Conservation (phyloP, 2,888 invertebrate genomes). For the Lasioglossum oenotherae region DNA sequence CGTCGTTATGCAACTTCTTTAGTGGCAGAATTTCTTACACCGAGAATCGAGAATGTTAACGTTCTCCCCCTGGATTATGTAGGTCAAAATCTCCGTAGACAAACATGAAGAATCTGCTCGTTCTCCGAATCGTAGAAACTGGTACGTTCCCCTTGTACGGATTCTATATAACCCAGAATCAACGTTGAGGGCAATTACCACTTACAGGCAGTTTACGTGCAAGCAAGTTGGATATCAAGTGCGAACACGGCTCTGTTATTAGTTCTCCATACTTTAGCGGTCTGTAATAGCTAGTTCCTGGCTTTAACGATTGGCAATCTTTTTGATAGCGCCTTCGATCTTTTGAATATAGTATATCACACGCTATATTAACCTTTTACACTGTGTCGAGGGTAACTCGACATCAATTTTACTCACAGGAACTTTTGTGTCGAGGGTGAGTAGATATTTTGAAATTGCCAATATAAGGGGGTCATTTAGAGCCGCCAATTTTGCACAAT, state of each 20-base stretch:
- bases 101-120: background rate
- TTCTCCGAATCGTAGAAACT: background rate
- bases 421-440: no score
- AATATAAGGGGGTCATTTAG: no score
- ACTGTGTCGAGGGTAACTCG: no score
- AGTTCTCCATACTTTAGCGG: background rate
- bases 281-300: background rate
- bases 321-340: background rate
- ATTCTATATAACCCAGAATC: background rate
- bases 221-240: background rate
- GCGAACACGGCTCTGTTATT: slow-evolving; percentile 10
- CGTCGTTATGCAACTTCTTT: background rate
- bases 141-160: background rate
- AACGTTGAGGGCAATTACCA: background rate
- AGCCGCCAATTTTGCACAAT: no score
- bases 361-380: no score
- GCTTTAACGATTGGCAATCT: background rate
- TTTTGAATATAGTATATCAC: background rate
- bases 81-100: background rate
- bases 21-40: slow-evolving; percentile 17
- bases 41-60: background rate
- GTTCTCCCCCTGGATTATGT: background rate
- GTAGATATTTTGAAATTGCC: no score
- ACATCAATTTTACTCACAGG: no score
- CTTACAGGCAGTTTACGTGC: background rate